These are phyloP conservation scores for Dysmachus trigonus DNA, from an alignment of 2,888 invertebrate species.

Conservation along the genomic window DNA sequence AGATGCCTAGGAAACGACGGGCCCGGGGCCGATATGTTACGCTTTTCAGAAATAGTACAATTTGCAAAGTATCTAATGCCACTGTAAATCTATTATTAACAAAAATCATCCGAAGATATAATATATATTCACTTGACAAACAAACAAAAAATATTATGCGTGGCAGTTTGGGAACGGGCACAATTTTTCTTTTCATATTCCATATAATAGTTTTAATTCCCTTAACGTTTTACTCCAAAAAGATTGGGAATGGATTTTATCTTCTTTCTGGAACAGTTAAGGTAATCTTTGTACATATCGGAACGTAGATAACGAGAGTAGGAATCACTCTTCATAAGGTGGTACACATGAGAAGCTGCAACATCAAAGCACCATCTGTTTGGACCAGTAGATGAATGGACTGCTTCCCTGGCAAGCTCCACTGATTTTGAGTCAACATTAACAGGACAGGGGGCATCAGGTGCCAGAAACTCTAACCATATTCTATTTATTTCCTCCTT, in stretches of 20 bases:
- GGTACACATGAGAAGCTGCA: constrained; percentile 98
- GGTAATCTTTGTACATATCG: constrained; percentile 97
- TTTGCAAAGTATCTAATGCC: neutral
- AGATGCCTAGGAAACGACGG: neutral
- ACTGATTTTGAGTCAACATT: constrained; percentile 95
- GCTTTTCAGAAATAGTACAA: neutral
- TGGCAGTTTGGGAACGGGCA: constrained; percentile 29
- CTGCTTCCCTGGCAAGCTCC: constrained; percentile 82
- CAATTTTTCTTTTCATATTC: neutral
- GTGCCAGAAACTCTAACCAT: constrained; percentile 92
- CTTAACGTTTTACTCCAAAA: constrained; percentile 65
- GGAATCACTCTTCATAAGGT: constrained; percentile 99
- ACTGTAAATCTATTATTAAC: neutral
- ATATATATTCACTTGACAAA: neutral
- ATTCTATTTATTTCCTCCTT: constrained; percentile 83
- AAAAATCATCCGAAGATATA: neutral
- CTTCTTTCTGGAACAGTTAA: constrained; percentile 97
- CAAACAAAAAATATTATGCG: neutral
- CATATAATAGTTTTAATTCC: neutral
- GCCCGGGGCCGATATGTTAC: constrained; percentile 32
- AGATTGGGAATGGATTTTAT: constrained; percentile 70
- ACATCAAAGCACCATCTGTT: constrained; percentile 97
- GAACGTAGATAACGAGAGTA: constrained; percentile 97
- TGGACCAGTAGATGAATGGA: constrained; percentile 71
- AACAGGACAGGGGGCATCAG: constrained; percentile 94